Base-by-base conservation (phyloP, 2,113 vertebrate species). In the Equus quagga region DNA sequence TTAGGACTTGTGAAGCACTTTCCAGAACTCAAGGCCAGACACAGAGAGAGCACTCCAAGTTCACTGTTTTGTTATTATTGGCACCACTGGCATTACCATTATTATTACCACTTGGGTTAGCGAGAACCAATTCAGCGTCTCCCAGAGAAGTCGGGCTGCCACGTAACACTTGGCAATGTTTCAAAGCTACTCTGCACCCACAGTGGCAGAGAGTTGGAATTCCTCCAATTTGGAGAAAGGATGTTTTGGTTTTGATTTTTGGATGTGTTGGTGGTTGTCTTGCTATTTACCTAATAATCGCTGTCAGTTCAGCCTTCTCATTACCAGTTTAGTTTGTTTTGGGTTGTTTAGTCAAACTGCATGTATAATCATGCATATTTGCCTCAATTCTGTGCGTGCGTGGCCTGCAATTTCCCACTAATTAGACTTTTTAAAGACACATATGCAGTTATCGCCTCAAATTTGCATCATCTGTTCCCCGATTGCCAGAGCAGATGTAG, bases 341-440 rank as follows among this genome's bases (percentile, higher is more conserved):
- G 89, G 79, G 96, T 91, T 96, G 94, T 96, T 97, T 92, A 82
- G 97, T 96, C 89, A 96, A 94, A 93, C 84, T 92, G 80, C 72
- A 41, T 79, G 89, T 70, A 64, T 93, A 96, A 97, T 58, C 75
- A 98, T 67, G 86, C 69, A 33, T 44, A 62, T 94, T 92, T 91
- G 81, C 92, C 83, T 89, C 89, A 72, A 56, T 93, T 67, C 91
- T 31, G 17, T 49, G 94, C 11, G 1, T 23, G 80, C 26, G 8
- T 89, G 93, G 95, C 96, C 95, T 97, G 94, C 94, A 98, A 98
- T 98, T 98, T 98, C 26, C 96, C 92, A 73, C 97, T 97, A 97
- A 97, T 97, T 94, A 97, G 97, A 62, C 97, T 91, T 94, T 96
- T 96, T 94, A 95, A 98, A 96, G 96, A 96, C 97, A 97, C 83